Evolutionary conservation across 2,113 vertebrate species (phyloP).

Genomic region (Rhinoderma darwinii): DNA sequence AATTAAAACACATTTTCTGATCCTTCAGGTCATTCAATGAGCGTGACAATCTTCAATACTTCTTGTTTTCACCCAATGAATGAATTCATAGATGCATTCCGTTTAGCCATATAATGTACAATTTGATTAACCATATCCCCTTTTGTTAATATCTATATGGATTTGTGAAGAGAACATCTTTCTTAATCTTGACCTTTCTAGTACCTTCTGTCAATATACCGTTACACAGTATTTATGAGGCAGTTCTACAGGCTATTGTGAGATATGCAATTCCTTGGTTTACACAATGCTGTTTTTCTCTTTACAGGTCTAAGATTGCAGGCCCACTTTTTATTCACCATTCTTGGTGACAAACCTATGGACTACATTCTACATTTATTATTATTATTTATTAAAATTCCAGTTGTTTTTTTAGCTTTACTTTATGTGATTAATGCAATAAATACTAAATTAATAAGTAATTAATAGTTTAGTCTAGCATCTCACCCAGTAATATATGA

Average conservation of each 20-base stretch:
- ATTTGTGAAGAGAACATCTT: not conserved
- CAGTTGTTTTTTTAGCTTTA: too few relatives aligned
- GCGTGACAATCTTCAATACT: not conserved
- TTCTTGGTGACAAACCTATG: too few relatives aligned
- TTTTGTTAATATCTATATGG: not conserved
- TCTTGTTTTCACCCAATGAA: not conserved
- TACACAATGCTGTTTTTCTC: not conserved
- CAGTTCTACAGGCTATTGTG: not conserved
- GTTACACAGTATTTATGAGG: not conserved
- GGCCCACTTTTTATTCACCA: too few relatives aligned
- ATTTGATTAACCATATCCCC: not conserved
- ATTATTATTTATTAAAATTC: too few relatives aligned
- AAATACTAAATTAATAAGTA: too few relatives aligned
- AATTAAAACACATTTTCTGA: slow-evolving; percentile 4
- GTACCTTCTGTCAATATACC: not conserved
- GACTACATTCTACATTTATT: too few relatives aligned
- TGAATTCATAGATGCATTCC: not conserved
- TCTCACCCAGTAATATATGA: too few relatives aligned
- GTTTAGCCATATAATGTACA: not conserved
- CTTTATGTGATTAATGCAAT: too few relatives aligned
- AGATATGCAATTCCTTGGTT: not conserved
- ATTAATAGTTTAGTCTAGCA: too few relatives aligned
- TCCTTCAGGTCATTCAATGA: not conserved
- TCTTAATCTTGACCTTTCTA: not conserved
- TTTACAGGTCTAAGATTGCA: not conserved